These are phyloP conservation scores for Daphoenositta chrysoptera DNA, from an alignment of 2,113 vertebrate species.

Conservation along the genomic window DNA sequence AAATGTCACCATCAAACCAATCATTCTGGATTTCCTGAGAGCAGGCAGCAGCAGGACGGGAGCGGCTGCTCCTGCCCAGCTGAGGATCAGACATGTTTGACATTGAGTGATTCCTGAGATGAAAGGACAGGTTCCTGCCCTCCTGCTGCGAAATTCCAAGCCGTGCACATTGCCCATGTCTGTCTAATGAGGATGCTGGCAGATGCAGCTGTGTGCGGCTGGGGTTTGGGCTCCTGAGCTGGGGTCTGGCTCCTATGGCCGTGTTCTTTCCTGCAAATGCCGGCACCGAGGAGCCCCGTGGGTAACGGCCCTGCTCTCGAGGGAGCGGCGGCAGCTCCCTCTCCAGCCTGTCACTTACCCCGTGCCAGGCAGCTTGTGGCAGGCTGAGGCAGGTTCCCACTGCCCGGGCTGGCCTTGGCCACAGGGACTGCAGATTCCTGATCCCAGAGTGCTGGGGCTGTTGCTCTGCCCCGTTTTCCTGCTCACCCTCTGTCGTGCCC, in stretches of 20 bases:
- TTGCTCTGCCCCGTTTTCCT: accelerated
- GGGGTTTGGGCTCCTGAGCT: not conserved
- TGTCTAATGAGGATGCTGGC: not conserved
- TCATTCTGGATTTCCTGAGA: not conserved
- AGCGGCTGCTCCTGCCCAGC: not conserved
- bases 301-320: not conserved
- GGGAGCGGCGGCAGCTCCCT: not conserved
- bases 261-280: not conserved
- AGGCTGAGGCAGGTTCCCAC: not conserved
- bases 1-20: not conserved
- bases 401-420: accelerated
- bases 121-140: not conserved
- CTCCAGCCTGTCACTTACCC: not conserved
- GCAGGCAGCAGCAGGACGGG: not conserved
- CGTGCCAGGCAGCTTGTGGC: not conserved
- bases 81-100: not conserved
- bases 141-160: not conserved
- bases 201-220: not conserved
- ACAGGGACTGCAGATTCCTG: not conserved
- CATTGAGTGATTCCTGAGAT: not conserved
- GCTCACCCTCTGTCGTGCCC: accelerated
- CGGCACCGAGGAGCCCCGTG: not conserved
- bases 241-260: accelerated
- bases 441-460: not conserved
- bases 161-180: accelerated